Base-by-base conservation (phyloP, 2,797 vertebrate species). In the Triplophysa yarkandensis region DNA sequence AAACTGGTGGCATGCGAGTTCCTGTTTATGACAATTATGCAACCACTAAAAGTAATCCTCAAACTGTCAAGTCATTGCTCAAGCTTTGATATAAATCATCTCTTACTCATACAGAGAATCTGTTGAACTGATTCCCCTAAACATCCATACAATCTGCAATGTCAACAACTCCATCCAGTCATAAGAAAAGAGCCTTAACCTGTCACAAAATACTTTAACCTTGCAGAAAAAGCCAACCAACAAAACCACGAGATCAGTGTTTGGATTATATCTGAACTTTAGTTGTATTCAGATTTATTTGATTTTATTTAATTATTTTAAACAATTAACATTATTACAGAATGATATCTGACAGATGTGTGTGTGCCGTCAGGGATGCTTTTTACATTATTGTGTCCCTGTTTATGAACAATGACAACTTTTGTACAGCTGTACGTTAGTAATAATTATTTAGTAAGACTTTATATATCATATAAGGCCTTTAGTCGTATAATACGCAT, bases 31-130 rank as follows among this genome's bases (percentile, higher is more conserved):
- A 30, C 14, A 13, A 55, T 63, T 64, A 64, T 2, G 11, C 25
- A 64, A 73, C 34, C 16, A 25, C 27, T 11, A 2, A 4, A 32
- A 28, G 63, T 39, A 30, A 43, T 3, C 55, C 32, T 2, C 7
- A 65, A 74, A 74, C 61, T 34, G 48, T 44, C 36, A 39, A 65
- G 71, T 65, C 61, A 65, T 44, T 50, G 34, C 25, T 23, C 9
- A 23, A 14, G 32, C 14, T n/a, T 23, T 28, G 54, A 28, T 55
- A 14, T 6, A 55, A 55, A 11, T 27, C 52, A 9, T 30, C 55
- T 30, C 28, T 17, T 28, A 58, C 27, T 58, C 48, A 41, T 64
- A 11, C 23, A 34, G 14, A 2, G 46, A 39, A 21, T 43, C 23
- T 41, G 6, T 41, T 43, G 17, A 64, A 73, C 46, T 13, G 71